Base-by-base conservation (phyloP, 1,140 invertebrate genomes). In the Marisa cornuarietis region DNA sequence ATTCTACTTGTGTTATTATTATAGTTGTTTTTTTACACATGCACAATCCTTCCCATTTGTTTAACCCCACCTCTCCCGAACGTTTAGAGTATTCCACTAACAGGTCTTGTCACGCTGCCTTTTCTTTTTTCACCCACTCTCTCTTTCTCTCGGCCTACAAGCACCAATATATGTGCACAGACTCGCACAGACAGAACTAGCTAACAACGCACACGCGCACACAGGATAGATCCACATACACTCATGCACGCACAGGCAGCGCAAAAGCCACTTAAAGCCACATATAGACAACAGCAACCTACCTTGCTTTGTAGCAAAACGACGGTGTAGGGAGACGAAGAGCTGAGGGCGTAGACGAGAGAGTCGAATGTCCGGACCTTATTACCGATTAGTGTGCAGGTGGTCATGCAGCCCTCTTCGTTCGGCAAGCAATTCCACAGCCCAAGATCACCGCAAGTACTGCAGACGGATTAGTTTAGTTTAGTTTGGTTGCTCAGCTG, bases 401-500 rank as follows among this genome's bases (percentile, higher is more conserved):
- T 42, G 14, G 62, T 63, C 63, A 66, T 24, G 65, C 75, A 77
- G 0, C 66, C 75, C 8, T 77, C 65, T 6, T 63, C 22, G 42
- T 42, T 77, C 42, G 52, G 22, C 63, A n/a, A 0, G 75, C 75
- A 77, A n/a, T 68, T 51, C 75, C 75, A 77, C 62, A 77, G 51
- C 4, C 75, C 75, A 9, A 68, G 24, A 42, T 26, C 31, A 18
- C 75, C 75, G 63, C 75, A 77, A 14, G 65, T 68, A 42, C 75
- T 77, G 75, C 26, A 54, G 49, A 54, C 14, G 18, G 18, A 54
- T 42, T 42, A 42, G 31, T 42, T 42, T 42, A 42, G 3, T 42
- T 42, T 42, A 42, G 31, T 42, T 42, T 6, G 31, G 6, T 42
- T 42, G 31, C 31, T 42, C 6, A 42, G 31, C 31, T 42, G 3